Conservation (phyloP, 2,113 vertebrate genomes). For the Oreochromis aureus region DNA sequence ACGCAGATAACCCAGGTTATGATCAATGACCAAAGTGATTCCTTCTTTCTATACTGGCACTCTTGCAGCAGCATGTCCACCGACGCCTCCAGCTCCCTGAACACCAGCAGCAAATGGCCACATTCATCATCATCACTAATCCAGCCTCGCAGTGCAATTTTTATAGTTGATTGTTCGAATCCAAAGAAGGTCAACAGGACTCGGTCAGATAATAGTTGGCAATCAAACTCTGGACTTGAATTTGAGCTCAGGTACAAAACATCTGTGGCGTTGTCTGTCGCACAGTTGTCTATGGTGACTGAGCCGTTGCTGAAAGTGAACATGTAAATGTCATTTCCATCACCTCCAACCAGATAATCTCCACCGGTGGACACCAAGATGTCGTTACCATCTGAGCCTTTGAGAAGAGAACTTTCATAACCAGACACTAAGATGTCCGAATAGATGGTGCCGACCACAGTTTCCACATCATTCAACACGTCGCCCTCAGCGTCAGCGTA, state of each 20-base stretch:
- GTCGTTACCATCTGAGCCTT: constrained; percentile 48
- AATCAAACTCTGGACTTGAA: not conserved
- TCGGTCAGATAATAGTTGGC: not conserved
- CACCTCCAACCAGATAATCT: constrained; percentile 46
- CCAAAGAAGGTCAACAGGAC: not conserved
- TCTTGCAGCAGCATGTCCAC: not conserved
- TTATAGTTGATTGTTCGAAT: not conserved
- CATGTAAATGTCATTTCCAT: constrained; percentile 47
- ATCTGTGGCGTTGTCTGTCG: constrained; percentile 22
- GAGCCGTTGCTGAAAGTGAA: not conserved
- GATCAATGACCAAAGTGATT: not conserved
- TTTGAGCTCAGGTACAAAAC: constrained; percentile 15
- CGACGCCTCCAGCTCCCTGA: not conserved
- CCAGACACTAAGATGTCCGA: constrained; percentile 41
- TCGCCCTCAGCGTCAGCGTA: constrained; percentile 41
- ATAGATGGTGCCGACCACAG: constrained; percentile 44
- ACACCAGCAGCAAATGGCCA: not conserved
- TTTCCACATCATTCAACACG: constrained; percentile 53
- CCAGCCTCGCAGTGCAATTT: not conserved
- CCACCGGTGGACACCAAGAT: constrained; percentile 35
- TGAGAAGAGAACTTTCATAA: constrained; percentile 40
- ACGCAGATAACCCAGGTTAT: fast-evolving
- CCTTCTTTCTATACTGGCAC: not conserved
- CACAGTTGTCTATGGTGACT: constrained; percentile 49
- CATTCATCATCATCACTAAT: not conserved